These are phyloP conservation scores for Odontamblyopus lacepedii DNA, from an alignment of 2,797 vertebrate genomes.

Conservation along the genomic window DNA sequence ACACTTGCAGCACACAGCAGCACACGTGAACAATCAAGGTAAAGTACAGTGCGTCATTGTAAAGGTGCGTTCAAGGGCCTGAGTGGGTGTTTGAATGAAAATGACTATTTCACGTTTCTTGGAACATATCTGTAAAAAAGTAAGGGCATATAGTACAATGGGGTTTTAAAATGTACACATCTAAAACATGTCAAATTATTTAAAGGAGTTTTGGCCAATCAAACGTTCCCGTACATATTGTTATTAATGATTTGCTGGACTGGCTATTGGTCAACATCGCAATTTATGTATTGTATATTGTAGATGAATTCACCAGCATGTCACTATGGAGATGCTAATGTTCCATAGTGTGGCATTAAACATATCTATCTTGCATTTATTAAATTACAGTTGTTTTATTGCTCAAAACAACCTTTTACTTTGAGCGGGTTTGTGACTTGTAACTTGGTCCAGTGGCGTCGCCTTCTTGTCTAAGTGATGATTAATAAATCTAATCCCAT, in stretches of 20 bases:
- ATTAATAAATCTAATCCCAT: no score
- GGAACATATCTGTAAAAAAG: neutral
- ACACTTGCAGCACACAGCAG: slow-evolving; percentile 12
- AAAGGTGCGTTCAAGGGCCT: slow-evolving; percentile 41
- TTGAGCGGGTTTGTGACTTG: no score
- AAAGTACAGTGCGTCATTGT: slow-evolving; percentile 13
- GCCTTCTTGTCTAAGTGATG: no score
- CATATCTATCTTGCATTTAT: no score
- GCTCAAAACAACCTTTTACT: no score
- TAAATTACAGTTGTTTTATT: no score
- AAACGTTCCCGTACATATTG: neutral
- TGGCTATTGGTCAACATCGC: neutral
- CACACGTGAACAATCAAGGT: slow-evolving; percentile 18
- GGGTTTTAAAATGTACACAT: neutral
- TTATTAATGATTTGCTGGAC: neutral
- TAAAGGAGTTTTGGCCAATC: neutral
- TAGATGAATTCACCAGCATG: no score
- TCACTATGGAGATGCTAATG: no score
- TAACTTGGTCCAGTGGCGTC: no score
- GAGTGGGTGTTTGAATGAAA: slow-evolving; percentile 51
- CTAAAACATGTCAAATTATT: no score
- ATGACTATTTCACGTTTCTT: slow-evolving; percentile 20
- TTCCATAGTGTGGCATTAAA: no score
- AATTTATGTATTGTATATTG: no score
- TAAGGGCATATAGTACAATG: neutral